phyloP scores from a whole-genome alignment of 2,797 vertebrate species.

The Sternarchorhynchus goeldii region DNA sequence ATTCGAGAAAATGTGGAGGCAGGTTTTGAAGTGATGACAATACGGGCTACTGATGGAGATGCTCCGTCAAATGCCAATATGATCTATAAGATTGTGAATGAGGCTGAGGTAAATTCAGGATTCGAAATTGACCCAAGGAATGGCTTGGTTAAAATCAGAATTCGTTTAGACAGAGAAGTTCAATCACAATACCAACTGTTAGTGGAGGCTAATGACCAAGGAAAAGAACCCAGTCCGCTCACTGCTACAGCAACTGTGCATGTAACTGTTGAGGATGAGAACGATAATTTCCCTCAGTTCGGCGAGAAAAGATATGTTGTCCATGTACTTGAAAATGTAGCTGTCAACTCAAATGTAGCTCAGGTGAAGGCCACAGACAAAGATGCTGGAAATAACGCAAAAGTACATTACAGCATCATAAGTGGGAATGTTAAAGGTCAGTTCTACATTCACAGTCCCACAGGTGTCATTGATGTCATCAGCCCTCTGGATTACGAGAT shows the following conservation, averaged over 20 bases:
- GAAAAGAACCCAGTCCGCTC: constrained; percentile 81
- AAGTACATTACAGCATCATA: constrained; percentile 86
- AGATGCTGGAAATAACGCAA: constrained; percentile 83
- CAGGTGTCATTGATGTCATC: constrained; percentile 82
- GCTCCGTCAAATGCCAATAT: constrained; percentile 86
- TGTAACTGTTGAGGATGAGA: constrained; percentile 84
- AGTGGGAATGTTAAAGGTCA: constrained; percentile 86
- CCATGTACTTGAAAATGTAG: constrained; percentile 79
- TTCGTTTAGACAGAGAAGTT: constrained; percentile 78
- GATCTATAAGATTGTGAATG: constrained; percentile 82
- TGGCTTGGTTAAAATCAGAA: constrained; percentile 79
- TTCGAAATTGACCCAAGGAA: constrained; percentile 85
- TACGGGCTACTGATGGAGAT: constrained; percentile 84
- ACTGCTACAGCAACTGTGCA: constrained; percentile 83
- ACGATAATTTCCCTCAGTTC: constrained; percentile 88
- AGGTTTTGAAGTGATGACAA: constrained; percentile 85
- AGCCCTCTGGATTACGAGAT: constrained; percentile 85
- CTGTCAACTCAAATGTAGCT: constrained; percentile 76
- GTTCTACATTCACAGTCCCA: constrained; percentile 86
- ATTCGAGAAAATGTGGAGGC: constrained; percentile 86
- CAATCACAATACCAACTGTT: constrained; percentile 76
- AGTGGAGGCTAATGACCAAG: constrained; percentile 87
- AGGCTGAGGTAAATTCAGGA: constrained; percentile 62
- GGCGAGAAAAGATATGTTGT: constrained; percentile 84
- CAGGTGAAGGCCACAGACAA: constrained; percentile 82